Conservation (phyloP, 2,888 invertebrate genomes). For the Sthenelais limicola region DNA sequence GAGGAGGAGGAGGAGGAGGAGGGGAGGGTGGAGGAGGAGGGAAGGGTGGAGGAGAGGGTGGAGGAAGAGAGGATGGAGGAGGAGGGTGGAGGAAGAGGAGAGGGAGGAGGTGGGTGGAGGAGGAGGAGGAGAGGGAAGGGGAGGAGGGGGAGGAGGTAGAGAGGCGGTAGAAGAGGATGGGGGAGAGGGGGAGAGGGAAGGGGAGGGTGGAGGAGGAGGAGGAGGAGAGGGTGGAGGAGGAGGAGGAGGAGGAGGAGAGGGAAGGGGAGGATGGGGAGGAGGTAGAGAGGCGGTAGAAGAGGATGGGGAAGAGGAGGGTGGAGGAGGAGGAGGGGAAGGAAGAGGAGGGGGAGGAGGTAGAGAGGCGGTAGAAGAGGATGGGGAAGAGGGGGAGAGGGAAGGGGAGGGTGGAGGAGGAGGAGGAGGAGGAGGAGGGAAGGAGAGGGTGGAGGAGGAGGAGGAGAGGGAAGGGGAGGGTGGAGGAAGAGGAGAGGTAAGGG, state of each 20-base stretch:
- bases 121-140: neutral
- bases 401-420: too few relatives aligned
- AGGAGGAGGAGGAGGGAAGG: too few relatives aligned
- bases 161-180: neutral
- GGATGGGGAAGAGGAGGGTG: too few relatives aligned
- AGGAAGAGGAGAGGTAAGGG: too few relatives aligned
- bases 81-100: neutral
- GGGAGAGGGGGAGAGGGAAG: neutral
- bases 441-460: too few relatives aligned
- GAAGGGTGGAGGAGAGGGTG: neutral
- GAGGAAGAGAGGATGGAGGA: neutral
- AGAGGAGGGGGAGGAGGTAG: too few relatives aligned
- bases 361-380: too few relatives aligned
- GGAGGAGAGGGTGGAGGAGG: neutral
- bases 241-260: neutral
- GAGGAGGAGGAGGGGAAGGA: too few relatives aligned
- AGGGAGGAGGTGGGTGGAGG: neutral
- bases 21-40: neutral
- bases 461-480: too few relatives aligned
- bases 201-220: neutral
- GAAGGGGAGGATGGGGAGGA: neutral
- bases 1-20: neutral
- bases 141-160: neutral
- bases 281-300: too few relatives aligned
- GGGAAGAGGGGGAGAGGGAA: too few relatives aligned